Base-by-base conservation (phyloP, 2,888 invertebrate genomes). In the Anarsia innoxiella region DNA sequence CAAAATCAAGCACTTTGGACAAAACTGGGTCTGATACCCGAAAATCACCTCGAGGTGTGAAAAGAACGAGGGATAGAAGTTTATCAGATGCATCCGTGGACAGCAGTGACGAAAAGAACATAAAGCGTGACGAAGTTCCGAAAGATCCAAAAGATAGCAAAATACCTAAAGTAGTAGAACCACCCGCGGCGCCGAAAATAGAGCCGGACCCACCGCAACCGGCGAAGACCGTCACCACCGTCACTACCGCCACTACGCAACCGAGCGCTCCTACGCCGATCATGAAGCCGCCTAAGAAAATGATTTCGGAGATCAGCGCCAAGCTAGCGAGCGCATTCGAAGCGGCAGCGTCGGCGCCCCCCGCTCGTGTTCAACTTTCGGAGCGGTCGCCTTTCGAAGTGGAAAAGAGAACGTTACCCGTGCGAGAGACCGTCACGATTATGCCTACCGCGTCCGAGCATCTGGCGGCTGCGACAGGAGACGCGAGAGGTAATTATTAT, bases 11-110 rank as follows among this genome's bases (percentile, higher is more conserved):
- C 31, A 50, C 51, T 12, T 53, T 50, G 28, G 76, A 79, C 12
- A 73, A 80, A 53, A 36, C 41, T 23, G 51, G 51, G 9, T 26
- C 50, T 1, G 87, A 87, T 41, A 72, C 76, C 1, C 76, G 90
- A 27, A 91, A 91, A 56, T 90, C 91, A 23, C 88, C 91, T 0
- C 86, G 92, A 37, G 88, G 89, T 3, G 83, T 78, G 1, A 87
- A 89, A 41, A 87, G 89, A 44, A 80, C 87, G 1, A 87, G 90
- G 47, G 90, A 90, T 44, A 83, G 91, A 33, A 87, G 91, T 52
- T 74, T 87, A 6, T 91, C 91, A 0, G 91, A 90, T 42, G 89
- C 89, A 1, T 88, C 89, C 1, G 76, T 88, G 3, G 90, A 90
- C 39, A 88, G 88, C 28, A 84, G 84, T 28, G 90, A 89, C 44